Conservation (phyloP, 2,888 invertebrate genomes). For the Lutraria lutraria region DNA sequence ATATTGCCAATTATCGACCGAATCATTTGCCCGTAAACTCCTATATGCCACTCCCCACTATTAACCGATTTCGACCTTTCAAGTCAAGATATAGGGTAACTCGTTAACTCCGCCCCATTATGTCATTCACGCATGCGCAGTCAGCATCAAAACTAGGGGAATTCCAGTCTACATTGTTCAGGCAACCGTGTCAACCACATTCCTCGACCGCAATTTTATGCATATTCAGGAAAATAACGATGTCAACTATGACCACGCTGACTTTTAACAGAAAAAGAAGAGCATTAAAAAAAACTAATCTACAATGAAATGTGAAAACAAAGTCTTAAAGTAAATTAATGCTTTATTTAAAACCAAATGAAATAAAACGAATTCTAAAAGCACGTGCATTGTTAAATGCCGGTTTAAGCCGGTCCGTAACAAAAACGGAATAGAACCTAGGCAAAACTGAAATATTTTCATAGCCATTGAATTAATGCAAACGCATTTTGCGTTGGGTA, state of each 20-base stretch:
- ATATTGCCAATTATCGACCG: neutral
- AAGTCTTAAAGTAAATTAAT: neutral
- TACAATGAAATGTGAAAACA: neutral
- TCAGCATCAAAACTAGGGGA: slow-evolving; percentile 25
- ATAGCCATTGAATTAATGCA: too few species aligned
- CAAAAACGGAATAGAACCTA: too few species aligned
- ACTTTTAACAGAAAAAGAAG: neutral
- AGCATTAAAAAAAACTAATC: slow-evolving; percentile 4
- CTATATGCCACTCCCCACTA: slow-evolving; percentile 21
- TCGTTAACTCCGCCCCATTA: slow-evolving; percentile 58
- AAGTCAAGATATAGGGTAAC: neutral
- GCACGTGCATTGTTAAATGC: neutral
- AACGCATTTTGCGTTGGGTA: too few species aligned
- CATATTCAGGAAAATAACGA: slow-evolving; percentile 14
- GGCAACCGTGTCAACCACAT: slow-evolving; percentile 55
- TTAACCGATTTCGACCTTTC: slow-evolving; percentile 19
- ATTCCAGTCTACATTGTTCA: slow-evolving; percentile 37
- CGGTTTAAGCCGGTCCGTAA: neutral
- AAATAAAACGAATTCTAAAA: neutral
- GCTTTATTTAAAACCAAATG: neutral
- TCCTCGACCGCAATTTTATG: slow-evolving; percentile 42
- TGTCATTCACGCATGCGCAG: slow-evolving; percentile 64
- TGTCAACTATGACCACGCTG: neutral
- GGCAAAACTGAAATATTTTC: too few species aligned
- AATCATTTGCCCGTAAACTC: neutral